A percentile compares a stretch with the other conserved stretches of the same genome.
Conservation (phyloP, 2,888 invertebrate genomes). For the Acleris cristana region DNA sequence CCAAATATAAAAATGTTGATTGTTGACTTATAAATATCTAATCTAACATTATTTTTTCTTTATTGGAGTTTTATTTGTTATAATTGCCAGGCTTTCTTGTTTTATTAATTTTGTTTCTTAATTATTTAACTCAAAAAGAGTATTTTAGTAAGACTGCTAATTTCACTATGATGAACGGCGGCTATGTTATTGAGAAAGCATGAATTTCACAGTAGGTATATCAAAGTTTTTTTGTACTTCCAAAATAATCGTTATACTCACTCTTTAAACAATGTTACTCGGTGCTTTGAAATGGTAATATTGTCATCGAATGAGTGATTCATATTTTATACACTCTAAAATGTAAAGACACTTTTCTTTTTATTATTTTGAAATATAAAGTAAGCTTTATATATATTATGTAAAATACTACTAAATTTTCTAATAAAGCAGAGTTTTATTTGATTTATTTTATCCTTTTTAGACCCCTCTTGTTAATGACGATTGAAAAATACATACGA, state of each 20-base stretch:
- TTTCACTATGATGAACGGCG: slow-evolving; percentile 15
- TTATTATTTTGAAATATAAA: slow-evolving; percentile 59
- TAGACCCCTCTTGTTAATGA: neutral
- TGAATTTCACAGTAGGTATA: slow-evolving; percentile 2
- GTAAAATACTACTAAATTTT: slow-evolving; percentile 79
- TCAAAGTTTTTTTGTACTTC: slow-evolving; percentile 3
- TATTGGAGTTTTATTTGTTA: slow-evolving; percentile 41
- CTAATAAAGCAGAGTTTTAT: slow-evolving; percentile 68
- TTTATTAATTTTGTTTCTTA: slow-evolving; percentile 45
- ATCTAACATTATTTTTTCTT: slow-evolving; percentile 46
- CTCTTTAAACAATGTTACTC: slow-evolving; percentile 42
- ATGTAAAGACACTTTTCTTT: slow-evolving; percentile 62
- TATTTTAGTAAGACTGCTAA: slow-evolving; percentile 43
- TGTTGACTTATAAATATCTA: slow-evolving; percentile 45
- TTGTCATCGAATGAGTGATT: slow-evolving; percentile 61
- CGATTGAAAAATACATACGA: neutral
- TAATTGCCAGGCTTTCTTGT: slow-evolving; percentile 71
- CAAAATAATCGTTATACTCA: slow-evolving; percentile 19
- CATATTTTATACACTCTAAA: slow-evolving; percentile 18
- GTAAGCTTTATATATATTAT: slow-evolving; percentile 73
- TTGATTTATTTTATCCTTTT: slow-evolving; percentile 39
- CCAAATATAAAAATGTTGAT: slow-evolving; percentile 66
- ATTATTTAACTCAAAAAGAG: slow-evolving; percentile 41
- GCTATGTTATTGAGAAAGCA: slow-evolving; percentile 16
- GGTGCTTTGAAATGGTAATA: slow-evolving; percentile 72